Percentiles rank a stretch among this genome's conserved stretches.
phyloP scores from a whole-genome alignment of 2,113 vertebrate species.

The Colinus virginianus region DNA sequence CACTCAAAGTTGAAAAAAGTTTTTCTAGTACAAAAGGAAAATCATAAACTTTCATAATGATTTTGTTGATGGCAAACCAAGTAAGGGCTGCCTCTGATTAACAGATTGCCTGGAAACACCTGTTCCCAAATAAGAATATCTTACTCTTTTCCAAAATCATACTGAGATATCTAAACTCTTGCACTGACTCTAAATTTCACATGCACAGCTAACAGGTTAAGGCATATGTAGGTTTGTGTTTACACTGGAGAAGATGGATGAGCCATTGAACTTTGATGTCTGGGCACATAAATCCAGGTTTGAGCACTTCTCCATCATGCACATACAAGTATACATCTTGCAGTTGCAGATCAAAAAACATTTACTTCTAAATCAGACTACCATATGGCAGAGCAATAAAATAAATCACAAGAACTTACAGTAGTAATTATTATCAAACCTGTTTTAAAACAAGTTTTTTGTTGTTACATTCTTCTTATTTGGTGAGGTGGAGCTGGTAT shows the following conservation, averaged over 20 bases:
- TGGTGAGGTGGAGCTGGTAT: no score
- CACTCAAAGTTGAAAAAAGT: not conserved
- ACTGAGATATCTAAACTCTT: not conserved
- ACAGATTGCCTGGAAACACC: not conserved
- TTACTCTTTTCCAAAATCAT: not conserved
- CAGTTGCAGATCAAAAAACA: not conserved
- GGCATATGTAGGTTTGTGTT: not conserved
- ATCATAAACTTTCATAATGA: not conserved
- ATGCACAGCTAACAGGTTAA: not conserved
- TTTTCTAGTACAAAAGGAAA: not conserved
- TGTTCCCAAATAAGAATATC: not conserved
- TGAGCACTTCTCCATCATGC: not conserved
- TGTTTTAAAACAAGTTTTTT: not conserved
- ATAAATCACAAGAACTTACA: not conserved
- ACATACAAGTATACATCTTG: accelerated
- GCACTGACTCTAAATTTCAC: not conserved
- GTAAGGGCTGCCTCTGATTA: not conserved
- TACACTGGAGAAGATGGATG: not conserved
- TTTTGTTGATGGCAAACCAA: not conserved
- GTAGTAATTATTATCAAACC: not conserved
- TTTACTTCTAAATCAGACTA: not conserved
- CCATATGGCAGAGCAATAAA: not conserved
- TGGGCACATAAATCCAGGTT: not conserved
- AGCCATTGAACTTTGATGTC: not conserved
- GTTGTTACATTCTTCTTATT: not conserved